phyloP scores from a whole-genome alignment of 2,113 vertebrate genomes.

The Gymnobelideus leadbeateri region DNA sequence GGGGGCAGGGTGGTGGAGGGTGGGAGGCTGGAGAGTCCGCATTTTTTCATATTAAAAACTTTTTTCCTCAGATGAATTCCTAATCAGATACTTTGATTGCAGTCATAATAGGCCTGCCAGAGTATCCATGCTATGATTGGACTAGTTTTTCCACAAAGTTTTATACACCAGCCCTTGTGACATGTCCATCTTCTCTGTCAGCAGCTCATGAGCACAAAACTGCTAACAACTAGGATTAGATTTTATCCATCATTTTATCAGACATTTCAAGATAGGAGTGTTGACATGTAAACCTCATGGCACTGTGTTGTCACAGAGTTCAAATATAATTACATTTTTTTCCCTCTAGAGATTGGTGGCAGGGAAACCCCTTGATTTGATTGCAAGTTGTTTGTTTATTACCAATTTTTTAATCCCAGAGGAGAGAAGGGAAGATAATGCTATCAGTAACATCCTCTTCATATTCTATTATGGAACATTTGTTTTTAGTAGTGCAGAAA shows the following conservation, averaged over 20 bases:
- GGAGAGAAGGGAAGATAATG: not conserved
- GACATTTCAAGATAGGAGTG: not conserved
- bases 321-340: not conserved
- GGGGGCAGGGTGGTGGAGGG: accelerated
- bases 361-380: constrained; percentile 12
- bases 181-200: constrained; percentile 10
- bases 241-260: not conserved
- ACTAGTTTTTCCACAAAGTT: not conserved
- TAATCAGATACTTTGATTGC: constrained; percentile 57
- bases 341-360: constrained; percentile 18
- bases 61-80: not conserved
- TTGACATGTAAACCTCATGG: not conserved
- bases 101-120: not conserved
- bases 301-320: constrained; percentile 14
- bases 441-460: not conserved
- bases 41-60: constrained; percentile 41
- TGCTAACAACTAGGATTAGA: constrained; percentile 33
- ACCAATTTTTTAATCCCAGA: not conserved
- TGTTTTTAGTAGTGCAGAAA: not conserved
- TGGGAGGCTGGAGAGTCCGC: not conserved
- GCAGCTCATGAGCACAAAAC: constrained; percentile 31
- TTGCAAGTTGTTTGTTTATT: not conserved
- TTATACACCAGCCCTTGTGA: not conserved
- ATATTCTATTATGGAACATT: not conserved
- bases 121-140: constrained; percentile 8